Conservation (phyloP, 2,888 invertebrate species). For the Adela reaumurella region DNA sequence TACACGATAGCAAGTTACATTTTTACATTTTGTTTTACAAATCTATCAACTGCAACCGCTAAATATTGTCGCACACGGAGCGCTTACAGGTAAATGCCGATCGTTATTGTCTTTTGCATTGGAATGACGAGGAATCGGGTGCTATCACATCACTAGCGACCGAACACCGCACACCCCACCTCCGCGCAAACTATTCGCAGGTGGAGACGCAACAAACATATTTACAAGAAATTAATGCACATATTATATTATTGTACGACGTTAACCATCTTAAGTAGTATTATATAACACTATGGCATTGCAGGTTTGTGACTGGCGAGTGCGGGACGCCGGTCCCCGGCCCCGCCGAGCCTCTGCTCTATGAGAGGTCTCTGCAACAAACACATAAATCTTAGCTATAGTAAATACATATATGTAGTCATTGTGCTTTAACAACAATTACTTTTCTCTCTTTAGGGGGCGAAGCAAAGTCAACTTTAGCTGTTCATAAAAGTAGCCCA, state of each 20-base stretch:
- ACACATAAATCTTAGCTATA: background rate
- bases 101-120: background rate
- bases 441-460: too few relatives aligned
- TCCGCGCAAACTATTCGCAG: too few relatives aligned
- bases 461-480: too few relatives aligned
- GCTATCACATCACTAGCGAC: background rate
- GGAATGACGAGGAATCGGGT: background rate
- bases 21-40: slow-evolving; percentile 48
- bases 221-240: slow-evolving; percentile 1
- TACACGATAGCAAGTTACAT: slow-evolving; percentile 49
- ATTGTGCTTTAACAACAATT: too few relatives aligned
- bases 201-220: background rate
- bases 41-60: slow-evolving; percentile 49
- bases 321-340: background rate
- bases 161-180: background rate
- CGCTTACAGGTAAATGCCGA: background rate
- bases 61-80: slow-evolving; percentile 46
- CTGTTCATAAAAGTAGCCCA: too few relatives aligned
- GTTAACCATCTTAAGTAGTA: slow-evolving; percentile 35
- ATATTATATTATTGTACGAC: slow-evolving; percentile 32
- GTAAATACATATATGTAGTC: too few relatives aligned
- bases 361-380: slow-evolving; percentile 6
- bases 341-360: background rate
- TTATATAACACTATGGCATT: slow-evolving; percentile 45
- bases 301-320: slow-evolving; percentile 43